phyloP scores from a whole-genome alignment of 2,113 vertebrate genomes.

The Argyrosomus japonicus region DNA sequence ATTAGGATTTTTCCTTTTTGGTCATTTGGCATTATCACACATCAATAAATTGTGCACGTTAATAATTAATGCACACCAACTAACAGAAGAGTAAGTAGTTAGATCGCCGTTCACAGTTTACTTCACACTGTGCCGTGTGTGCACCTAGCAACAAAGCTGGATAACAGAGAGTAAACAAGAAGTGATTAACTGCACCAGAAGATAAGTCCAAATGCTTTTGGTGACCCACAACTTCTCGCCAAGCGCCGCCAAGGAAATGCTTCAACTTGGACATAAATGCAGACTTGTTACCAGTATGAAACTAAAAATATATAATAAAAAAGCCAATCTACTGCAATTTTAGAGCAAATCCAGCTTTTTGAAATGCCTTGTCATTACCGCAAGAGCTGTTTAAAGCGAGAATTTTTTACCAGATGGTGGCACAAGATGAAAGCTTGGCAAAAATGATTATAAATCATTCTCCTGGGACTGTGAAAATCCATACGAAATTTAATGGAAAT shows the following conservation, averaged over 20 bases:
- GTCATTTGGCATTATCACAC: neutral
- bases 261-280: neutral
- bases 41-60: slow-evolving; percentile 12
- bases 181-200: neutral
- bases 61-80: slow-evolving; percentile 40
- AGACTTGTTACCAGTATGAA: neutral
- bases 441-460: slow-evolving; percentile 39
- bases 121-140: neutral
- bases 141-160: neutral
- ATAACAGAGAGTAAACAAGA: slow-evolving; percentile 5
- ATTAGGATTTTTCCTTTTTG: neutral
- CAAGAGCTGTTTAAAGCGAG: neutral
- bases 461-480: slow-evolving; percentile 39
- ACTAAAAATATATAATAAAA: neutral
- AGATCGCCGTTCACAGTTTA: slow-evolving; percentile 4
- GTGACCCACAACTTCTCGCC: neutral
- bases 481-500: slow-evolving; percentile 50
- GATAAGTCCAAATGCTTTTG: too few species aligned
- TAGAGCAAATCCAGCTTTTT: neutral
- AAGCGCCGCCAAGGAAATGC: neutral
- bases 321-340: neutral
- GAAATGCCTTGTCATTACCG: neutral
- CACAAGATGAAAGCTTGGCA: slow-evolving; percentile 29
- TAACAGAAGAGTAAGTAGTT: slow-evolving; percentile 21
- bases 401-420: slow-evolving; percentile 13